These are phyloP conservation scores for Drosophila pseudoananassae DNA, from an alignment of 1,140 invertebrate genomes.

Conservation along the genomic window DNA sequence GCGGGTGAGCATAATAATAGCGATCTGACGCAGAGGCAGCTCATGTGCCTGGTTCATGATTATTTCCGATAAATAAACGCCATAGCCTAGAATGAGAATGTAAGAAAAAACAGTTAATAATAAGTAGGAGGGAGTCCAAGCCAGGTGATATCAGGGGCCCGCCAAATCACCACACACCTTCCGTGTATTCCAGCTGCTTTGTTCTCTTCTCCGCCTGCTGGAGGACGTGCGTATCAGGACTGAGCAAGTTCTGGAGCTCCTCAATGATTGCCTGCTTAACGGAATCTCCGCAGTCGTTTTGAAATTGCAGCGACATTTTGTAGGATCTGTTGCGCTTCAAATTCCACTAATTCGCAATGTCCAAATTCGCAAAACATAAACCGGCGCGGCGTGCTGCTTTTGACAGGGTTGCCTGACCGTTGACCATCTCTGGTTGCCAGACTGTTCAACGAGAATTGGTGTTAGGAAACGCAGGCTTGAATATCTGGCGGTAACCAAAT, in stretches of 20 bases:
- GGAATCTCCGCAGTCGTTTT: conserved; percentile 75
- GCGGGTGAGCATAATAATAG: conserved; percentile 90
- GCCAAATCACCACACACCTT: conserved; percentile 71
- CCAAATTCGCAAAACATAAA: conserved; percentile 28
- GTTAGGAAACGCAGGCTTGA: background rate
- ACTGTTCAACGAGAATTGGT: background rate
- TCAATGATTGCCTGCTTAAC: conserved; percentile 80
- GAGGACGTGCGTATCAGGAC: conserved; percentile 65
- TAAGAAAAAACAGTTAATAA: background rate
- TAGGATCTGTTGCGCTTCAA: background rate
- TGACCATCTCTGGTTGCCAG: background rate
- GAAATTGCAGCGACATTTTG: conserved; percentile 74
- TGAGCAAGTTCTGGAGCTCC: conserved; percentile 79
- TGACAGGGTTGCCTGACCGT: background rate
- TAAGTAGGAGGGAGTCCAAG: conserved; percentile 7
- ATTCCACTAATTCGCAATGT: conserved; percentile 19
- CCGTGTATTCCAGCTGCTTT: conserved; percentile 81
- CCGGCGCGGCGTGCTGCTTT: conserved; percentile 27
- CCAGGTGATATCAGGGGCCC: conserved; percentile 17
- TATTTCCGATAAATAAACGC: conserved; percentile 90
- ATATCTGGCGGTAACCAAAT: background rate
- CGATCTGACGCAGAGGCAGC: conserved; percentile 88
- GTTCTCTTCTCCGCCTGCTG: conserved; percentile 72
- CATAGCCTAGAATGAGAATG: conserved; percentile 86
- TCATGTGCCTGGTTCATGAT: conserved; percentile 88